These are phyloP conservation scores for Adelges cooleyi DNA, from an alignment of 1,140 invertebrate genomes.

Conservation along the genomic window DNA sequence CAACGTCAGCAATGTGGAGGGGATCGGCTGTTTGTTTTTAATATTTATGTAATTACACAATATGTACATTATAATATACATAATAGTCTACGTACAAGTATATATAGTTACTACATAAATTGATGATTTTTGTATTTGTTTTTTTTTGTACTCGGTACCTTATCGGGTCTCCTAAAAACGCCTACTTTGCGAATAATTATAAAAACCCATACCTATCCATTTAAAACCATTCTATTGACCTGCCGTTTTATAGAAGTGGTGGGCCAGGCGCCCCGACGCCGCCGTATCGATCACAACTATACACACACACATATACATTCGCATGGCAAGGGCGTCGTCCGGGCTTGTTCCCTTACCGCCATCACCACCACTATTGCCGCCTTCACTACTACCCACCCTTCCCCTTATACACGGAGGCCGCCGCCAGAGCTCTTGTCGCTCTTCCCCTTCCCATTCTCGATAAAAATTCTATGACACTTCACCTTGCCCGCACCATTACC, in stretches of 20 bases:
- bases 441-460: no score
- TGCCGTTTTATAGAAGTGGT: constrained; percentile 19
- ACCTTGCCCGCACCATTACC: no score
- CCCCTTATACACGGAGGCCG: neutral
- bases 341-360: neutral
- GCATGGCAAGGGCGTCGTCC: constrained; percentile 22
- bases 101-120: no score
- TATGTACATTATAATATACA: no score
- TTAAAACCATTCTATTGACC: constrained; percentile 17
- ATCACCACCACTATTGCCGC: neutral
- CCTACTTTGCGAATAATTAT: neutral
- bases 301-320: neutral
- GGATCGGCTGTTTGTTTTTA: no score
- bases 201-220: neutral
- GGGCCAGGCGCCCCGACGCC: constrained; percentile 25
- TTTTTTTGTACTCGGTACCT: no score
- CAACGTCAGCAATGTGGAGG: no score
- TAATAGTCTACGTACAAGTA: no score
- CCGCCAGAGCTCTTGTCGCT: neutral
- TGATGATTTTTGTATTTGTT: no score
- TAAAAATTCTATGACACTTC: no score
- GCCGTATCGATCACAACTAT: constrained; percentile 19
- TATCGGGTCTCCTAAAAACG: no score
- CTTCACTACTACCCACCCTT: neutral
- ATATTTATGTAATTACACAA: no score